These are phyloP conservation scores for Netelia fuscicornis DNA, from an alignment of 2,888 invertebrate species.

Conservation along the genomic window DNA sequence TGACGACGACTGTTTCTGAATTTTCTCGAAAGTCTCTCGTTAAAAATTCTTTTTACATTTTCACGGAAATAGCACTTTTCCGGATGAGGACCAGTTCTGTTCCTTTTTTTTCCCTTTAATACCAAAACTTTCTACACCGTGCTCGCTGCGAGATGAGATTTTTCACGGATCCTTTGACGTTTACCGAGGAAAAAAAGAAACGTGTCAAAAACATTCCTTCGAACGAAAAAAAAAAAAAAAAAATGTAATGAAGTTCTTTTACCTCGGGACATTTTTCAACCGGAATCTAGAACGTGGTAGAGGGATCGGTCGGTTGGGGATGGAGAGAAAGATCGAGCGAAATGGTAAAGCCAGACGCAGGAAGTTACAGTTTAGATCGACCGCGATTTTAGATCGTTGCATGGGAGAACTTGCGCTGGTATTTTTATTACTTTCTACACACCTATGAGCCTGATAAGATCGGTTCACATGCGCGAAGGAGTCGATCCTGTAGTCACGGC, in stretches of 20 bases:
- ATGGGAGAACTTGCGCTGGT: slow-evolving; percentile 23
- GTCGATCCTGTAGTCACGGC: slow-evolving; percentile 62
- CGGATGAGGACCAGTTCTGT: no score
- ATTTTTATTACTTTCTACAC: slow-evolving; percentile 15
- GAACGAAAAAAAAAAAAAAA: background rate
- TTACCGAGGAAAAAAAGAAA: background rate
- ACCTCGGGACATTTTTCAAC: background rate
- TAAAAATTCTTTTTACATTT: no score
- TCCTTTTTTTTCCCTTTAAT: no score
- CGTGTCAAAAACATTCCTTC: background rate
- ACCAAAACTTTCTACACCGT: no score
- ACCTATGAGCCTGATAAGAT: slow-evolving; percentile 69
- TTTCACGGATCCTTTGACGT: slow-evolving; percentile 9
- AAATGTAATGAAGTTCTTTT: background rate
- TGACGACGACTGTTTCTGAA: no score
- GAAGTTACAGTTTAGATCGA: slow-evolving; percentile 60
- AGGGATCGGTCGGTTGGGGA: background rate
- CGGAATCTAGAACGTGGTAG: background rate
- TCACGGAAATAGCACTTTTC: no score
- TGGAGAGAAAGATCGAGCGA: background rate
- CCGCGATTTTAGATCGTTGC: slow-evolving; percentile 45
- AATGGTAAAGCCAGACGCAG: slow-evolving; percentile 29
- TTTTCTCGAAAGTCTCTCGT: no score
- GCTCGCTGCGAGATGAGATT: background rate
- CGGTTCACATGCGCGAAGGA: slow-evolving; percentile 72